Evolutionary conservation across 2,888 invertebrate species (phyloP).

Genomic region (Chrysolina oricalcia): DNA sequence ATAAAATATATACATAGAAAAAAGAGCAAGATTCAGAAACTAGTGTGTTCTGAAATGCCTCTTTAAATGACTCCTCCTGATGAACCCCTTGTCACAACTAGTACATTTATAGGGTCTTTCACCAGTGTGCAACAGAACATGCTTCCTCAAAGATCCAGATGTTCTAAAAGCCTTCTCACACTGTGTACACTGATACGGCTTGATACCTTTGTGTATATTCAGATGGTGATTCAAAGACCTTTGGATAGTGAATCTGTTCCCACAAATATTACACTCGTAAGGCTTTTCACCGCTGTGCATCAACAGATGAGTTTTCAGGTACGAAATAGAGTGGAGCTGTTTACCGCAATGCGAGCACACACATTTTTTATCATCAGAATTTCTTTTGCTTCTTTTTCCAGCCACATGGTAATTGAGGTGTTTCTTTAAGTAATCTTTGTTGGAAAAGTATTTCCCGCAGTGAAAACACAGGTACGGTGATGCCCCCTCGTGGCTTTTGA

Average conservation of each 20-base stretch:
- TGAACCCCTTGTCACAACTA: constrained; percentile 49
- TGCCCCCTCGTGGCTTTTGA: constrained; percentile 48
- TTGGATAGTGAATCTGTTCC: constrained; percentile 44
- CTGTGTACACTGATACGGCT: constrained; percentile 48
- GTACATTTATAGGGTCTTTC: constrained; percentile 49
- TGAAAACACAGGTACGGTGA: constrained; percentile 48
- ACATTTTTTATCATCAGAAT: constrained; percentile 41
- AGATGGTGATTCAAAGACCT: constrained; percentile 48
- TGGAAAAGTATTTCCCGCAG: constrained; percentile 47
- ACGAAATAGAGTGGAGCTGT: constrained; percentile 46
- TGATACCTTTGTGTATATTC: constrained; percentile 51
- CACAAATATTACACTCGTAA: constrained; percentile 47
- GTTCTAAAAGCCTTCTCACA: constrained; percentile 49
- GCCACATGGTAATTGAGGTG: constrained; percentile 48
- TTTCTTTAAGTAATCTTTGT: constrained; percentile 48
- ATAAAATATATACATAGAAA: background rate
- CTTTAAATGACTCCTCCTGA: constrained; percentile 49
- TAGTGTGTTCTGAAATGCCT: constrained; percentile 48
- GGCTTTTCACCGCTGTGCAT: constrained; percentile 50
- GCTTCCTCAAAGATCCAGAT: constrained; percentile 43
- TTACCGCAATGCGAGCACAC: constrained; percentile 50
- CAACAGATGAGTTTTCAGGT: constrained; percentile 47
- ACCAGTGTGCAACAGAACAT: constrained; percentile 44
- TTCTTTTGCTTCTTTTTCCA: constrained; percentile 40
- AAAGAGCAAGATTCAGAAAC: background rate